Conservation (phyloP, 2,113 vertebrate genomes). For the Synodontis membranacea region DNA sequence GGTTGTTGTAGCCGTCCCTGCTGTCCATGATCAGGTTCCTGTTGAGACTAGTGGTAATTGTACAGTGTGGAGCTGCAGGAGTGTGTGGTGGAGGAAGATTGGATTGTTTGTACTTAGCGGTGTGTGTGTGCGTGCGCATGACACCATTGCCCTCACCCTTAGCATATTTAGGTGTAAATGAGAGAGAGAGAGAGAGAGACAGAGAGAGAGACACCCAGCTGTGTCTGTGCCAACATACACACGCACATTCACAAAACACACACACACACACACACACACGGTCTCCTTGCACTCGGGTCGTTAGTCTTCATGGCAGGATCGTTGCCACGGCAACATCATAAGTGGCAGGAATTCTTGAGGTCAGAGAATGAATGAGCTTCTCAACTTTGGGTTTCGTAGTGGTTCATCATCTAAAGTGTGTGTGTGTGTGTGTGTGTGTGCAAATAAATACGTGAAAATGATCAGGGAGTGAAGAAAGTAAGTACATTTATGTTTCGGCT, state of each 20-base stretch:
- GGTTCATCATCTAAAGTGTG: neutral
- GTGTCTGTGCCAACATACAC: constrained; percentile 2
- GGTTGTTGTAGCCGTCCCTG: neutral
- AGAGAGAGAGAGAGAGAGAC: constrained; percentile 1
- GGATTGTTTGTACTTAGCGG: constrained; percentile 7
- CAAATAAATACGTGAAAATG: neutral
- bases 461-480: neutral
- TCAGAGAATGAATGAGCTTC: constrained; percentile 20
- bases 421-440: constrained; percentile 7
- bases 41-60: neutral
- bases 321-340: constrained; percentile 40
- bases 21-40: neutral
- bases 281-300: constrained; percentile 30
- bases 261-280: constrained; percentile 10
- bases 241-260: constrained; percentile 1
- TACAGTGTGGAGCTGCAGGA: neutral
- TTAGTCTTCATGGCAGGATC: constrained; percentile 43
- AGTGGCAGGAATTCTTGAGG: constrained; percentile 29
- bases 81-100: neutral
- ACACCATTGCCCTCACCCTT: constrained; percentile 19
- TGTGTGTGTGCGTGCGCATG: neutral
- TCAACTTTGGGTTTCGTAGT: constrained; percentile 6
- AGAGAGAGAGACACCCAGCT: constrained; percentile 15
- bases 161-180: constrained; percentile 18
- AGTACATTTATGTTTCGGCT: neutral